A percentile compares a stretch with the other conserved stretches of the same genome.
Conservation (phyloP, 2,113 vertebrate species). For the Furnarius figulus region DNA sequence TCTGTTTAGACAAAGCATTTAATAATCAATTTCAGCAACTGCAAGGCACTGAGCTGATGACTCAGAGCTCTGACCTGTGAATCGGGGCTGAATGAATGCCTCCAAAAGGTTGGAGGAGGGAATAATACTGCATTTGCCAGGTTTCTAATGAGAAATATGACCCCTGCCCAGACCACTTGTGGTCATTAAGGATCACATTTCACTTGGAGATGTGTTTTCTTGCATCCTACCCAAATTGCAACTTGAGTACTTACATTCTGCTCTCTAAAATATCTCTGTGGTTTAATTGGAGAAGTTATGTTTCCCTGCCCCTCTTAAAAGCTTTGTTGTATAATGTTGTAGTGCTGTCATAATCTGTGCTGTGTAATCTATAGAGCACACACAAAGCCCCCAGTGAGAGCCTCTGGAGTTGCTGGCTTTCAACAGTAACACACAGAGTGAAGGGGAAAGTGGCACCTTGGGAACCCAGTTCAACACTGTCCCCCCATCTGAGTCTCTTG, state of each 20-base stretch:
- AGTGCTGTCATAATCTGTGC: not conserved
- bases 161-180: slow-evolving; percentile 36
- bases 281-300: slow-evolving; percentile 25
- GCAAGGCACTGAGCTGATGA: not conserved
- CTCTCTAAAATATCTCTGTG: slow-evolving; percentile 20
- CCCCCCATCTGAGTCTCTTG: not conserved
- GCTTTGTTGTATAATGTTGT: not conserved
- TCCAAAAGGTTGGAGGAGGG: slow-evolving; percentile 16
- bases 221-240: slow-evolving; percentile 49
- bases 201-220: slow-evolving; percentile 40
- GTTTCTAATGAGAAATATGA: slow-evolving; percentile 57
- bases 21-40: slow-evolving; percentile 23
- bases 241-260: slow-evolving; percentile 44
- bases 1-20: slow-evolving; percentile 1
- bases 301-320: slow-evolving; percentile 23
- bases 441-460: not conserved
- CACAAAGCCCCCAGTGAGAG: not conserved
- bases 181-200: slow-evolving; percentile 42
- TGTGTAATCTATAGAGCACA: not conserved
- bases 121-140: slow-evolving; percentile 19
- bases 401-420: not conserved
- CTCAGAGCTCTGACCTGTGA: slow-evolving; percentile 35
- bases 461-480: not conserved
- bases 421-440: not conserved
- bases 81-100: not conserved